A percentile compares a stretch with the other conserved stretches of the same genome.
Evolutionary conservation across 1,140 invertebrate species (phyloP).

Genomic region (Aporrectodea caliginosa): DNA sequence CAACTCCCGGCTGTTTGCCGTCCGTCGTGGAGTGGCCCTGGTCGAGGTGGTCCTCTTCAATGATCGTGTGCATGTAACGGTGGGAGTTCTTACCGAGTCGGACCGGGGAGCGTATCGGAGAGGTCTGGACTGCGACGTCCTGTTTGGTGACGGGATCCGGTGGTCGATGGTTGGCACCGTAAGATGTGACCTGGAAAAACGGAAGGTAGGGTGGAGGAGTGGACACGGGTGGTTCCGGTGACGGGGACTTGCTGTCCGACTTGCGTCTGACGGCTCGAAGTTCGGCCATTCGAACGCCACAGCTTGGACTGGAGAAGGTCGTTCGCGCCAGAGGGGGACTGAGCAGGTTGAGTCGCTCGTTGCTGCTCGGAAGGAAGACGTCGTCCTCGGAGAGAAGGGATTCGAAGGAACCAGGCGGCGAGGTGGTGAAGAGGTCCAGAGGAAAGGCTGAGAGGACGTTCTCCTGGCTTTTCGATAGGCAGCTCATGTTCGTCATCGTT

Average conservation of each 20-base stretch:
- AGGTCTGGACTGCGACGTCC: background rate
- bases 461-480: background rate
- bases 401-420: constrained; percentile 2
- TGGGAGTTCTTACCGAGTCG: background rate
- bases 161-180: too few relatives aligned
- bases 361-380: background rate
- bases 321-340: background rate
- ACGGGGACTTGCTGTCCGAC: constrained; percentile 25
- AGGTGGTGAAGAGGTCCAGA: background rate
- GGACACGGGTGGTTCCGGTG: constrained; percentile 11
- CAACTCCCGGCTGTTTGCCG: too few relatives aligned
- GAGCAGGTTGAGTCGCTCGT: background rate
- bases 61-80: constrained; percentile 22
- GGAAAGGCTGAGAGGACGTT: background rate
- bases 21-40: too few relatives aligned
- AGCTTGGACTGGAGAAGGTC: constrained; percentile 21
- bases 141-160: background rate
- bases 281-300: constrained; percentile 23
- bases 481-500: too few relatives aligned
- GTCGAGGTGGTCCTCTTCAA: constrained; percentile 13
- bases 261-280: background rate
- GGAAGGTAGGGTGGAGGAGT: constrained; percentile 1
- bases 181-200: background rate
- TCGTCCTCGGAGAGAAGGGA: background rate
- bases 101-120: background rate